These are phyloP conservation scores for Phodopus roborovskii DNA, from an alignment of 2,113 vertebrate species.

Conservation along the genomic window DNA sequence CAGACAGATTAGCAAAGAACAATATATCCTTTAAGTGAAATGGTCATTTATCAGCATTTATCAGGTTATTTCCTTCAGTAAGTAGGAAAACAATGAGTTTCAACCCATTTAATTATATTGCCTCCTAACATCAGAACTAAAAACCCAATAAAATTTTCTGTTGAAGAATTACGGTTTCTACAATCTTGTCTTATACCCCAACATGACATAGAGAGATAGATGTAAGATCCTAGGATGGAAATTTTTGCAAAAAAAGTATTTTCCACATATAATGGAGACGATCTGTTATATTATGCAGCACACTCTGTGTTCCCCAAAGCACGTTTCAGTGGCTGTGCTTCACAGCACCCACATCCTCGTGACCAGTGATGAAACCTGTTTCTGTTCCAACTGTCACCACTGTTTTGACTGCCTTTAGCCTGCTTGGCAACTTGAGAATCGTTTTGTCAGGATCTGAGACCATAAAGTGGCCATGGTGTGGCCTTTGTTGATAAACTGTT, in stretches of 20 bases:
- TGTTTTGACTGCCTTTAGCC: conserved; percentile 74
- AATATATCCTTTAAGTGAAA: not conserved
- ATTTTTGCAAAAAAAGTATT: conserved; percentile 23
- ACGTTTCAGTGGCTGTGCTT: conserved; percentile 34
- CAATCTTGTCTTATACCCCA: not conserved
- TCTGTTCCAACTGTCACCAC: conserved; percentile 55
- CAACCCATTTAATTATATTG: conserved; percentile 6
- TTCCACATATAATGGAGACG: not conserved
- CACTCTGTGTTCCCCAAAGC: not conserved
- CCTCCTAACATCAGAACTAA: conserved; percentile 36
- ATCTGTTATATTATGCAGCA: not conserved
- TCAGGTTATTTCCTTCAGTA: conserved; percentile 26
- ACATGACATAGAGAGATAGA: conserved; percentile 41
- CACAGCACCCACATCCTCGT: not conserved
- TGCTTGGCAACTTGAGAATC: conserved; percentile 69
- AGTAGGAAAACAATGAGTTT: conserved; percentile 47
- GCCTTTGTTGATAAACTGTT: conserved; percentile 78
- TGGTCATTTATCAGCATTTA: not conserved
- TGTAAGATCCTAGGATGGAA: not conserved
- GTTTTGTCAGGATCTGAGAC: conserved; percentile 69
- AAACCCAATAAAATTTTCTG: not conserved
- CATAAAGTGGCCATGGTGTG: conserved; percentile 53
- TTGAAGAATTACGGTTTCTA: not conserved
- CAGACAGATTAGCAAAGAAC: not conserved
- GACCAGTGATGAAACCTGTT: not conserved